Percentiles rank a stretch among this genome's conserved stretches.
phyloP scores from a whole-genome alignment of 1,140 invertebrate species.

The Drosophila nigromelanica region DNA sequence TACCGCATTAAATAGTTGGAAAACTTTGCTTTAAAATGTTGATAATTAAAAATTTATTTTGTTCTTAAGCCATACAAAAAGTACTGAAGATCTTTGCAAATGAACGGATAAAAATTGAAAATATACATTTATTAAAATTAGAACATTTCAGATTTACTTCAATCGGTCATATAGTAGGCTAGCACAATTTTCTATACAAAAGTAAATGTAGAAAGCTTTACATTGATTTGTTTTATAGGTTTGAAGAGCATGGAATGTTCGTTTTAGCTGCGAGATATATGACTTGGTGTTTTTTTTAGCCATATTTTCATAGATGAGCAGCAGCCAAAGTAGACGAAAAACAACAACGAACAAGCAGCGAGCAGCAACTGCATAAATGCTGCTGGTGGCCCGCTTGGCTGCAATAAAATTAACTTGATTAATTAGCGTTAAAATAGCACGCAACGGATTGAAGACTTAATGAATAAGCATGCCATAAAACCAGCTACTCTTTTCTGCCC shows the following conservation, averaged over 20 bases:
- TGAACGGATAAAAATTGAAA: no score
- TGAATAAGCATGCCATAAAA: slow-evolving; percentile 31
- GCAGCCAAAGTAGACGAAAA: neutral
- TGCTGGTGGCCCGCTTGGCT: slow-evolving; percentile 3
- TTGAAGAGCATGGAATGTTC: slow-evolving; percentile 1
- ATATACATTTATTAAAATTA: neutral
- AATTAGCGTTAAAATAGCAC: slow-evolving; percentile 54
- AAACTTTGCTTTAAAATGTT: no score
- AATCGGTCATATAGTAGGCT: no score
- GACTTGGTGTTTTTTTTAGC: slow-evolving; percentile 5
- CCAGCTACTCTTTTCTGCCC: neutral
- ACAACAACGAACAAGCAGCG: neutral
- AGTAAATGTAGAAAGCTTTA: no score
- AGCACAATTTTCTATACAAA: neutral
- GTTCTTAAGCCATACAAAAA: no score
- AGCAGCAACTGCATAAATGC: slow-evolving; percentile 28
- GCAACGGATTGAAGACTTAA: slow-evolving; percentile 52
- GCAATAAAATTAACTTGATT: slow-evolving; percentile 59
- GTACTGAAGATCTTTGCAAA: no score
- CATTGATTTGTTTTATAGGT: neutral
- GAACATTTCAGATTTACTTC: no score
- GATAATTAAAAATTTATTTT: no score
- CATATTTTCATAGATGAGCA: slow-evolving; percentile 23
- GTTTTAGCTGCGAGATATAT: neutral
- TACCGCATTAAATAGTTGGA: no score